phyloP scores from a whole-genome alignment of 2,113 vertebrate species.

The Apistogramma diplotaenia region DNA sequence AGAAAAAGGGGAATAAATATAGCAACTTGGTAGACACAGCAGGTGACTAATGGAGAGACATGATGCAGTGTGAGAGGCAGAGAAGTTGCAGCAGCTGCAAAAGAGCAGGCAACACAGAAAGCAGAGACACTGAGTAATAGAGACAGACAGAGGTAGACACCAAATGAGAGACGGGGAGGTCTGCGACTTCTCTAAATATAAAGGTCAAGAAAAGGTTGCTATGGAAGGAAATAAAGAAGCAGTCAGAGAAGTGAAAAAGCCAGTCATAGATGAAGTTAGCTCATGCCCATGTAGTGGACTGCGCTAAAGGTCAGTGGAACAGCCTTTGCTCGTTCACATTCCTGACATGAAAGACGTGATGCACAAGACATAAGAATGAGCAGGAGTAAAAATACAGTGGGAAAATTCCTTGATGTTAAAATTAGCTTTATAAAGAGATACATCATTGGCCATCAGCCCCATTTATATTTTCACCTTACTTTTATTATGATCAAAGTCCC shows the following conservation, averaged over 20 bases:
- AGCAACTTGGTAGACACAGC: not conserved
- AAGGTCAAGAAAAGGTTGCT: constrained; percentile 49
- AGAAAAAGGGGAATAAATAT: not conserved
- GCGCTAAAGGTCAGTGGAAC: constrained; percentile 19
- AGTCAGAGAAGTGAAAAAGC: constrained; percentile 28
- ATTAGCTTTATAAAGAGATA: not conserved
- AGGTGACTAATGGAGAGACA: constrained; percentile 17
- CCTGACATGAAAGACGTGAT: not conserved
- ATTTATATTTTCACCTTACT: not conserved
- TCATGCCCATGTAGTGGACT: not conserved
- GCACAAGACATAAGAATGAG: not conserved
- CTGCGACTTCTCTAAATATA: constrained; percentile 23
- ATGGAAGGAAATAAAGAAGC: constrained; percentile 13
- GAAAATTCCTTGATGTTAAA: not conserved
- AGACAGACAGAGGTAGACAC: constrained; percentile 23
- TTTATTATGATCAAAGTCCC: not conserved
- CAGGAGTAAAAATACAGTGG: not conserved
- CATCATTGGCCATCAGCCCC: not conserved
- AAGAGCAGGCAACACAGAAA: constrained; percentile 1
- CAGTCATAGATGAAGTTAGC: constrained; percentile 17
- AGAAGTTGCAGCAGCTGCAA: not conserved
- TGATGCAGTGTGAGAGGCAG: not conserved
- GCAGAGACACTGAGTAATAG: constrained; percentile 21
- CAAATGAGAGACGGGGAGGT: constrained; percentile 21
- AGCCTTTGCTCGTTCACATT: not conserved